Evolutionary conservation across 2,113 vertebrate species (phyloP), one percentile per base, ranked within the genome.

Genomic region (Seriola rivoliana): DNA sequence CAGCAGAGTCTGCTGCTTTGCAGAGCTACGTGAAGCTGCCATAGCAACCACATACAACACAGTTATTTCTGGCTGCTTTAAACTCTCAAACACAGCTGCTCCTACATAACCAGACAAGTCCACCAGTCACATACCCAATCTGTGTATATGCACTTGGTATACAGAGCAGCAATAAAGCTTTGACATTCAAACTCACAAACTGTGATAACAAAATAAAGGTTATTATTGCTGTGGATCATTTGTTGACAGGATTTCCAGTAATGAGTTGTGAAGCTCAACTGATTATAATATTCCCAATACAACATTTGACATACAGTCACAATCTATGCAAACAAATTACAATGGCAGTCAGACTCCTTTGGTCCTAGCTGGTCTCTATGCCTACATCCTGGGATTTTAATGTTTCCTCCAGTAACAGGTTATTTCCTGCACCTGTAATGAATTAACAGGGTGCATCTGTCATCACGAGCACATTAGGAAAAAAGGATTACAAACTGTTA

Each of bases 51-150:
- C 87, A 69, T 75, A 90, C 90, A 90, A 90, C 82, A 60, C 55
- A 81, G 87, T 77, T 93, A 92, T 92, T 92, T 91, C 87, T 90
- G 93, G 73, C 75, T 34, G 58, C 78, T 40, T 90, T 85, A 57
- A 85, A 85, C 82, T 85, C 82, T 78, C 90, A 90, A 92, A 92
- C 88, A 87, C 89, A 91, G 90, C 90, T 89, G 91, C 89, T 92
- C 38, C 78, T 75, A 78, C 89, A 85, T 42, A 75, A 78, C 44
- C 86, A 85, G 78, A 82, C 82, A 82, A 80, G 69, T 83, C 78
- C 85, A 58, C 62, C 16, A 50, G 62, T 71, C 81, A 88, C 78
- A 85, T 75, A 84, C 40, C 72, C 62, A 48, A 57, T 73, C 59
- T 76, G 65, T 71, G 81, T 36, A 69, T 69, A 68, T 34, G 64